Percentiles rank a stretch among this genome's conserved stretches.
These are phyloP conservation scores for Enteromius fasciolatus DNA, from an alignment of 2,797 vertebrate genomes.

Conservation along the genomic window DNA sequence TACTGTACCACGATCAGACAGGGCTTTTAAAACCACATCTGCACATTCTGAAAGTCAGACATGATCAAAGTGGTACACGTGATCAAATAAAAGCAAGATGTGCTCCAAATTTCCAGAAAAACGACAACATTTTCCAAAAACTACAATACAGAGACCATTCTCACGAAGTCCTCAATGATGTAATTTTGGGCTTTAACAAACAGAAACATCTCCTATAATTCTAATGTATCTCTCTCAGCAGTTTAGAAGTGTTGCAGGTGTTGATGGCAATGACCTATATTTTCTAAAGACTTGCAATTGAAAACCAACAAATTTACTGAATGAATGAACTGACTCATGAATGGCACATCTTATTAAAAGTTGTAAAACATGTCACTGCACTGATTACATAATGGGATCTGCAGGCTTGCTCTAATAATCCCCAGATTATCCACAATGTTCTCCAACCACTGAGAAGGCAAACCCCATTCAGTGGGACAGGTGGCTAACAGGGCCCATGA, in stretches of 20 bases:
- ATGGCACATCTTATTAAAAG: constrained; percentile 13
- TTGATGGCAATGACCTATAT: neutral
- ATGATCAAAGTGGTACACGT: neutral
- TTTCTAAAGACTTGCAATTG: neutral
- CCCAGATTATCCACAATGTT: constrained; percentile 34
- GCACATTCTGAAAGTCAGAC: neutral
- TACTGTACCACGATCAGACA: neutral
- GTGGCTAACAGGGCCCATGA: constrained; percentile 52
- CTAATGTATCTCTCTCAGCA: neutral
- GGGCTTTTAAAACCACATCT: constrained; percentile 8
- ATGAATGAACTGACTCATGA: neutral
- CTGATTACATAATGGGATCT: constrained; percentile 8
- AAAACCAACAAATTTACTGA: neutral
- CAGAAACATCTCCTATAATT: neutral
- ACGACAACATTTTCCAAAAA: neutral
- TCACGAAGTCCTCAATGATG: neutral
- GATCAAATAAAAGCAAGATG: constrained; percentile 20
- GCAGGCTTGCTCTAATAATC: constrained; percentile 34
- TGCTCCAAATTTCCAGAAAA: constrained; percentile 4
- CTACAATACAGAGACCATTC: neutral
- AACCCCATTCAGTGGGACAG: constrained; percentile 44
- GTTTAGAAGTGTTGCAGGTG: neutral
- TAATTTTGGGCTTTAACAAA: neutral
- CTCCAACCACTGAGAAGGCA: constrained; percentile 43
- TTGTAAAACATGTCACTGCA: constrained; percentile 15